These are phyloP conservation scores for Erebia ligea DNA, from an alignment of 2,888 invertebrate genomes.

Conservation along the genomic window DNA sequence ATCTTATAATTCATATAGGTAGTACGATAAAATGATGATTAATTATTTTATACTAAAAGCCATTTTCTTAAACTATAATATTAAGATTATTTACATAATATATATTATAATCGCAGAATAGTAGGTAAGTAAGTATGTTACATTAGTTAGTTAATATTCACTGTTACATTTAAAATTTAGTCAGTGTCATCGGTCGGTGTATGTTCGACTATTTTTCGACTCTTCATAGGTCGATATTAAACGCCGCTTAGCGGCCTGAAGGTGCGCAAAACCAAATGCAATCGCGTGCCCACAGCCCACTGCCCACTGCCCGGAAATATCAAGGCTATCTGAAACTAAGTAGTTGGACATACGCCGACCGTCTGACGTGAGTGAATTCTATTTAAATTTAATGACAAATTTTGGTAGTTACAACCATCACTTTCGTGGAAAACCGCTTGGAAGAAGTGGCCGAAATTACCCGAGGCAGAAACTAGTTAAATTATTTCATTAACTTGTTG, in stretches of 20 bases:
- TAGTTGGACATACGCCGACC: not conserved
- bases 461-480: no score
- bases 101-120: not conserved
- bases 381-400: not conserved
- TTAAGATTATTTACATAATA: conserved; percentile 6
- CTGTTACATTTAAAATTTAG: not conserved
- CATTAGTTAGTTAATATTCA: not conserved
- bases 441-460: no score
- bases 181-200: not conserved
- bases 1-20: no score
- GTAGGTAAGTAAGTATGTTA: not conserved
- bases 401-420: not conserved
- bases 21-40: not conserved
- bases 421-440: no score
- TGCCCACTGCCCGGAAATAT: no score
- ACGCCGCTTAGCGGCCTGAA: not conserved
- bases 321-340: not conserved
- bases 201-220: not conserved
- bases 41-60: conserved; percentile 1
- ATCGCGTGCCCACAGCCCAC: no score
- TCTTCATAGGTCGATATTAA: not conserved
- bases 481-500: no score
- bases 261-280: not conserved
- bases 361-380: not conserved
- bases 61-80: not conserved